Evolutionary conservation across 2,797 vertebrate species (phyloP).

Genomic region (Takifugu rubripes): DNA sequence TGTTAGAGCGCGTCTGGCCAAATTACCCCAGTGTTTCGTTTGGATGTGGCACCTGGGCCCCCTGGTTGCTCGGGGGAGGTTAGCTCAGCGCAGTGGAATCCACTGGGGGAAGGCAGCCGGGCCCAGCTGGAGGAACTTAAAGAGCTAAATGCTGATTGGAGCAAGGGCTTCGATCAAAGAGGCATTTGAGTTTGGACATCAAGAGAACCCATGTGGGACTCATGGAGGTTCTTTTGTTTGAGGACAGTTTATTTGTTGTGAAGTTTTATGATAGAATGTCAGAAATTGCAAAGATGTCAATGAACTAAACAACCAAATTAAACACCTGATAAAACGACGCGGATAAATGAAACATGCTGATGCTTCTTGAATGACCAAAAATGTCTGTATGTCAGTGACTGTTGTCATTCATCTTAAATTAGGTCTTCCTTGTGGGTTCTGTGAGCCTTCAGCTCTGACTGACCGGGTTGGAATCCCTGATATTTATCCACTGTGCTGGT

Average conservation of each 20-base stretch:
- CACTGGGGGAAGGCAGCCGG: slow-evolving; percentile 65
- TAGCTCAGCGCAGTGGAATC: slow-evolving; percentile 66
- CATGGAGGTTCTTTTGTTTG: slow-evolving; percentile 65
- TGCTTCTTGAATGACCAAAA: no score
- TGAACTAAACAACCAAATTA: no score
- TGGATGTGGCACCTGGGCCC: slow-evolving; percentile 81
- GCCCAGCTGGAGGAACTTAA: slow-evolving; percentile 85
- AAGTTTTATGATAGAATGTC: background rate
- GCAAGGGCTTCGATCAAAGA: slow-evolving; percentile 47
- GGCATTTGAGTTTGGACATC: slow-evolving; percentile 47
- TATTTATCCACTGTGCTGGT: no score
- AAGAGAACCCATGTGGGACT: slow-evolving; percentile 37
- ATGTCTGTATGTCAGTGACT: no score
- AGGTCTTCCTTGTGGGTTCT: no score
- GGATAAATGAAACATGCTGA: no score
- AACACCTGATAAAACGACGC: no score
- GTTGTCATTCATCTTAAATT: no score
- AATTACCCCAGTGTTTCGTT: slow-evolving; percentile 79
- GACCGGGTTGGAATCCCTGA: no score
- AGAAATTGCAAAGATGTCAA: background rate
- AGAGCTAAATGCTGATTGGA: slow-evolving; percentile 73
- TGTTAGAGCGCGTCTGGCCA: slow-evolving; percentile 69
- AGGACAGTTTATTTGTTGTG: slow-evolving; percentile 22
- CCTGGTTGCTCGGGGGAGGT: slow-evolving; percentile 68
- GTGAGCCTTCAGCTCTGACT: no score